Evolutionary conservation across 2,888 invertebrate species (phyloP), one percentile per base, ranked within the genome.

Genomic region (Priocnemis perturbator): DNA sequence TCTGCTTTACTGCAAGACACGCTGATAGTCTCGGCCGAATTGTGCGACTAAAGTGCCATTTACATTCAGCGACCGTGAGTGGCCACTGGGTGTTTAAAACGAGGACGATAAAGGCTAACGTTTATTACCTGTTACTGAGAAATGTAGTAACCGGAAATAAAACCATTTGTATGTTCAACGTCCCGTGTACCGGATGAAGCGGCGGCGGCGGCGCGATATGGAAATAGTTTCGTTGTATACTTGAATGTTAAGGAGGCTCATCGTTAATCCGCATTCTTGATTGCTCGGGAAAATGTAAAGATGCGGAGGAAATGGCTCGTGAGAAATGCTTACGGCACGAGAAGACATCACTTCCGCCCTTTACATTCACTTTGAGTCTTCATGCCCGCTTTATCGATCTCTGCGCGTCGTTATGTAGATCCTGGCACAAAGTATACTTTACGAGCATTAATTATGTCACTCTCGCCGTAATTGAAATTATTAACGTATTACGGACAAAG

Each of bases 151-250:
- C 71, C 69, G 77, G 74, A 79, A 79, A 79, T 79, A 77, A 77
- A 79, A 79, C 64, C 76, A 76, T 79, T 79, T 79, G 76, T 73
- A 76, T 72, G 77, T 76, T 77, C 69, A 79, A 79, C 77, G 79
- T 76, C 21, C 79, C 69, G 74, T 79, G 37, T 37, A 37, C 7
- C 37, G 37, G 37, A 37, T 37, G 64, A 58, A 53, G 55, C 44
- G 59, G 45, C 17, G n/a, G 17, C n/a, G 50, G 50, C 50, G 60
- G 64, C 61, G 76, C 73, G 77, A 79, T 79, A 79, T 72, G 77
- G 64, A 67, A 71, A 79, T 71, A 76, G 67, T 62, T 37, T 26
- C 53, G 57, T 53, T 30, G 67, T 72, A 67, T 47, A 69, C 50
- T 60, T 45, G 66, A 74, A 62, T 47, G 68, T 72, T 71, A 70